These are phyloP conservation scores for Semotilus atromaculatus DNA, from an alignment of 2,797 vertebrate species.

Conservation along the genomic window DNA sequence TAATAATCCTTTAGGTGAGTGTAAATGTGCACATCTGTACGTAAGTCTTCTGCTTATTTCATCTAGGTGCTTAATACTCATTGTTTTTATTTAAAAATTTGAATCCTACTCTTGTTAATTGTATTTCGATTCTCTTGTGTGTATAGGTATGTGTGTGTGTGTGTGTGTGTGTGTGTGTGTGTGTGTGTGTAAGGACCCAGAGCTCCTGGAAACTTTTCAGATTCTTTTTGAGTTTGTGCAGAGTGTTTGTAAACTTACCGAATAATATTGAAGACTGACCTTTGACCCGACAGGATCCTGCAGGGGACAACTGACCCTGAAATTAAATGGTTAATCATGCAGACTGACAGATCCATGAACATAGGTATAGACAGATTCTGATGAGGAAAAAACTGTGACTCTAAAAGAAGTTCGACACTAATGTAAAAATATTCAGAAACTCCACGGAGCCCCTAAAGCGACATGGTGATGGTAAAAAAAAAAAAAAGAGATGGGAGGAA, in stretches of 20 bases:
- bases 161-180: no score
- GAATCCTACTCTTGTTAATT: background rate
- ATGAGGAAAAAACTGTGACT: background rate
- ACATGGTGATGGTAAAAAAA: background rate
- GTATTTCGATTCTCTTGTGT: background rate
- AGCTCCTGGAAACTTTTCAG: background rate
- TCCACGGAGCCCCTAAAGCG: background rate
- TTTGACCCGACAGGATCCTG: slow-evolving; percentile 5
- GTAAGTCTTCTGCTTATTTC: background rate
- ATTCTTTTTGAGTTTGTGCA: background rate
- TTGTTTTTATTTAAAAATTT: background rate
- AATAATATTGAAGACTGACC: slow-evolving; percentile 19
- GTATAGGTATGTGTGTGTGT: background rate
- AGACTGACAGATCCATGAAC: background rate
- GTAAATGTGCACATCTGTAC: background rate
- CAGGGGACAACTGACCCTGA: slow-evolving; percentile 3
- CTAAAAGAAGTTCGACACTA: background rate
- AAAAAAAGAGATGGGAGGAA: rapidly evolving
- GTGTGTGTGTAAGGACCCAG: background rate
- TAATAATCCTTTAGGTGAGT: no score
- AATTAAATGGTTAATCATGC: background rate
- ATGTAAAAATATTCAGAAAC: background rate
- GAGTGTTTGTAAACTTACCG: background rate
- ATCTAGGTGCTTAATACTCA: background rate
- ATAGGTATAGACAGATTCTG: background rate